phyloP scores from a whole-genome alignment of 2,888 invertebrate species.

The Cosmia trapezina region DNA sequence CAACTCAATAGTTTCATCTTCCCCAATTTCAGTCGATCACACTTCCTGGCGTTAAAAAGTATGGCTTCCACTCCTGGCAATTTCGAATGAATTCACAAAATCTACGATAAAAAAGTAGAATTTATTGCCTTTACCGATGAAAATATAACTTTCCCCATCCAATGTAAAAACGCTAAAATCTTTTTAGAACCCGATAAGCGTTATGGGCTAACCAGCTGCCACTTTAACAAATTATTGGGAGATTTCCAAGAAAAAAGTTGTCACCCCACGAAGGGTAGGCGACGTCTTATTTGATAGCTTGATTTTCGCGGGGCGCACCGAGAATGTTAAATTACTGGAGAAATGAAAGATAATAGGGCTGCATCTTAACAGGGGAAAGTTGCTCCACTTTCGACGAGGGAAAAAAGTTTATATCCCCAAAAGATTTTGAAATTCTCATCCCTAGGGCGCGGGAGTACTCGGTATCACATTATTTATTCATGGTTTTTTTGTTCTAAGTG shows the following conservation, averaged over 20 bases:
- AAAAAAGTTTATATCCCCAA: slow-evolving; percentile 85
- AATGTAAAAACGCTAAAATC: slow-evolving; percentile 75
- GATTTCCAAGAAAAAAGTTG: slow-evolving; percentile 88
- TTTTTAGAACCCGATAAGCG: slow-evolving; percentile 87
- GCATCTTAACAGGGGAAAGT: slow-evolving; percentile 84
- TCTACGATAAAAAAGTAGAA: slow-evolving; percentile 54
- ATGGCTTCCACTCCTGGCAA: slow-evolving; percentile 53
- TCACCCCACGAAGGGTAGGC: slow-evolving; percentile 84
- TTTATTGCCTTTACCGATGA: slow-evolving; percentile 63
- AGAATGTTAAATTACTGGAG: slow-evolving; percentile 89
- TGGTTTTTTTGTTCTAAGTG: slow-evolving; percentile 77
- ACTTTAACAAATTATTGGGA: slow-evolving; percentile 90
- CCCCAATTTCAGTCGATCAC: slow-evolving; percentile 59
- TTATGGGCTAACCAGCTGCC: slow-evolving; percentile 88
- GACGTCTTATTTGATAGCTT: slow-evolving; percentile 88
- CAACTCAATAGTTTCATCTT: slow-evolving; percentile 63
- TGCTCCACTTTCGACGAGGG: slow-evolving; percentile 76
- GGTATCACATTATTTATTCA: slow-evolving; percentile 87
- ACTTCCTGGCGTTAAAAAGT: slow-evolving; percentile 61
- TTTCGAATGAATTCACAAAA: slow-evolving; percentile 54
- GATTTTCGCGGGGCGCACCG: slow-evolving; percentile 85
- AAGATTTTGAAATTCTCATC: slow-evolving; percentile 85
- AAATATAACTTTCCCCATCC: slow-evolving; percentile 67
- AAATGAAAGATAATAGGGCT: slow-evolving; percentile 90
- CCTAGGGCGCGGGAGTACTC: slow-evolving; percentile 73